Conservation (phyloP, 2,888 invertebrate species). For the Agrochola lychnidis region DNA sequence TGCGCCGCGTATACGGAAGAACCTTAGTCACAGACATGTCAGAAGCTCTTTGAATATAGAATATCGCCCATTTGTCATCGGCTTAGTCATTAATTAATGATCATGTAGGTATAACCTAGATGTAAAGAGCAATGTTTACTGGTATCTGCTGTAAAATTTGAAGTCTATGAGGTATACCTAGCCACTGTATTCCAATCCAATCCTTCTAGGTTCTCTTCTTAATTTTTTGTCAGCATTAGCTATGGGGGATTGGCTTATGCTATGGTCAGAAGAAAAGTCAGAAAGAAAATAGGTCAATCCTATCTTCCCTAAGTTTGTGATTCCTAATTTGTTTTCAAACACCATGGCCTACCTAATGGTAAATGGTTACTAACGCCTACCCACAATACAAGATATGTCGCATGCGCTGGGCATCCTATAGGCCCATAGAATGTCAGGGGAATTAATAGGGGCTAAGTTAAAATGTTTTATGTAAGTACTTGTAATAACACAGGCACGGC, state of each 20-base stretch:
- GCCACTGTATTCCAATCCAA: neutral
- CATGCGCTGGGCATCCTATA: too few relatives aligned
- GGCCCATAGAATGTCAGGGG: too few relatives aligned
- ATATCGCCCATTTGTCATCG: slow-evolving; percentile 51
- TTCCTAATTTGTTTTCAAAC: neutral
- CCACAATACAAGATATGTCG: neutral
- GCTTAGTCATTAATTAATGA: slow-evolving; percentile 48
- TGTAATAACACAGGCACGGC: neutral
- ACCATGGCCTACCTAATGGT: neutral
- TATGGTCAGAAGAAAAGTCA: neutral
- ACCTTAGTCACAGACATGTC: slow-evolving; percentile 43
- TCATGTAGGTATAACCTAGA: slow-evolving; percentile 11
- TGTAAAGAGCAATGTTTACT: slow-evolving; percentile 7
- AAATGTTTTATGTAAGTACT: neutral
- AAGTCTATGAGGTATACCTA: neutral
- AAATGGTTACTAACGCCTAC: neutral
- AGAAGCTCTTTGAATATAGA: slow-evolving; percentile 57
- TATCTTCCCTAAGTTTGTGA: neutral
- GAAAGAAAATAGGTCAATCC: neutral
- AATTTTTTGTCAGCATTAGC: too few relatives aligned
- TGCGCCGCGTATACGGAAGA: slow-evolving; percentile 56
- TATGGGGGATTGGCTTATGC: neutral
- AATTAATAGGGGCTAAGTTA: neutral
- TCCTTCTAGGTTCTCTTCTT: neutral
- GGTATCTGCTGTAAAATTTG: neutral